These are phyloP conservation scores for Engystomops pustulosus DNA, from an alignment of 2,113 vertebrate species.

Conservation along the genomic window DNA sequence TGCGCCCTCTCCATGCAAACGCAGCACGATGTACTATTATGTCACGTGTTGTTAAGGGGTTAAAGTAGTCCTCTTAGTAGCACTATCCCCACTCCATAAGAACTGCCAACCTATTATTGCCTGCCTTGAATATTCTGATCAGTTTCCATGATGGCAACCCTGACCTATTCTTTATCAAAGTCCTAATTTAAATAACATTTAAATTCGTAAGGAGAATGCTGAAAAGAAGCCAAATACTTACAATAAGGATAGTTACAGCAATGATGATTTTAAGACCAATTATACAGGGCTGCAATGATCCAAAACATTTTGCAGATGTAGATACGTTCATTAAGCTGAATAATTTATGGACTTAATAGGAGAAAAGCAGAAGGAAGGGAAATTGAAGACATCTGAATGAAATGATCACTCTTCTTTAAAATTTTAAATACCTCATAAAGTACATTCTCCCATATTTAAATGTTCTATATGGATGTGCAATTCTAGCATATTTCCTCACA, in stretches of 20 bases:
- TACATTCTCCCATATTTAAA: conserved; percentile 6
- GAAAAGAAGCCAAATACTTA: conserved; percentile 49
- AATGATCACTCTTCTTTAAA: conserved; percentile 35
- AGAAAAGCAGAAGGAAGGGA: conserved; percentile 40
- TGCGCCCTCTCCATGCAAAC: no score
- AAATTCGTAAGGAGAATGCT: conserved; percentile 13
- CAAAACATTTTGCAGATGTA: conserved; percentile 54
- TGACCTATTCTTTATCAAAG: conserved; percentile 18
- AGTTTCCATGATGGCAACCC: not conserved
- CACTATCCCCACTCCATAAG: no score
- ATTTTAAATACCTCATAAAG: conserved; percentile 36
- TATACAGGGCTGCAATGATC: conserved; percentile 46
- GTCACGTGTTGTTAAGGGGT: no score
- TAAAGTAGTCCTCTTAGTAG: no score
- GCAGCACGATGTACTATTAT: no score
- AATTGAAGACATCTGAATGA: conserved; percentile 41
- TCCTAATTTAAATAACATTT: conserved; percentile 42
- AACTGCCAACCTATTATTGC: not conserved
- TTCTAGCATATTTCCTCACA: not conserved
- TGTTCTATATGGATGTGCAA: conserved; percentile 1
- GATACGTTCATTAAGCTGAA: conserved; percentile 54
- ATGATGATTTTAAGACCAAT: conserved; percentile 54
- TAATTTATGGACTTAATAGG: conserved; percentile 54
- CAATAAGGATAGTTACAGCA: conserved; percentile 52
- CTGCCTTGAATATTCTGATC: conserved; percentile 15